Base-by-base conservation (phyloP, 2,888 invertebrate species). In the Perdita meconis region DNA sequence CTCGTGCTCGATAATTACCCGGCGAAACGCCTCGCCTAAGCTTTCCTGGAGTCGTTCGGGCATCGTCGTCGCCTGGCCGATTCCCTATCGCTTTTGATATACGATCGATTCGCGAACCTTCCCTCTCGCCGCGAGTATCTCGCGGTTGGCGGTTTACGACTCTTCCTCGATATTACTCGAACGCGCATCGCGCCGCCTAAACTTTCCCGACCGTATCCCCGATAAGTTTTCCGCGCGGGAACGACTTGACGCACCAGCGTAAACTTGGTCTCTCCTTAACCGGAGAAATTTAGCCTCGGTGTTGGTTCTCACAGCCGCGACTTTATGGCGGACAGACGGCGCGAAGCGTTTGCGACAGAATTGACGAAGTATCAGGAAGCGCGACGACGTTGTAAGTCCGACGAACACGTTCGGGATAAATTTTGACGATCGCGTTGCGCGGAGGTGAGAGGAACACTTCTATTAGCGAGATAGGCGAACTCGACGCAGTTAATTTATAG, bases 401-500 rank as follows among this genome's bases (percentile, higher is more conserved):
- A n/a, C 5, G 60, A 61, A 47, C 60, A 47, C 16, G 19, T 13
- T 34, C 60, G 60, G 6, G 56, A 13, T 22, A 38, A 8, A n/a
- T 56, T 56, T 56, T 34, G 59, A 44, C 47, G 47, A 34, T 8
- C 4, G 34, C 12, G 16, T 1, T 6, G 16, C 34, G 34, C 34
- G 66, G 66, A 64, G 64, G 63, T 71, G 75, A 78, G 76, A 81
- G 47, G n/a, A 34, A 51, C 61, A 64, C 42, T 61, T 55, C 69
- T 61, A 44, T 68, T 75, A 70, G 74, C 67, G 79, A 80, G 65
- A 65, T 67, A 75, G 68, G 68, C 65, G 69, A 73, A 76, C 64
- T 59, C 71, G 77, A 81, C 10, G 1, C 68, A 74, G 19, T 79
- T 83, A 86, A 87, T 88, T 88, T 88, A 88, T 82, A 80, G 82